Evolutionary conservation across 2,113 vertebrate genomes (phyloP), one percentile per base, ranked within the genome.

Genomic region (Meleagris gallopavo): DNA sequence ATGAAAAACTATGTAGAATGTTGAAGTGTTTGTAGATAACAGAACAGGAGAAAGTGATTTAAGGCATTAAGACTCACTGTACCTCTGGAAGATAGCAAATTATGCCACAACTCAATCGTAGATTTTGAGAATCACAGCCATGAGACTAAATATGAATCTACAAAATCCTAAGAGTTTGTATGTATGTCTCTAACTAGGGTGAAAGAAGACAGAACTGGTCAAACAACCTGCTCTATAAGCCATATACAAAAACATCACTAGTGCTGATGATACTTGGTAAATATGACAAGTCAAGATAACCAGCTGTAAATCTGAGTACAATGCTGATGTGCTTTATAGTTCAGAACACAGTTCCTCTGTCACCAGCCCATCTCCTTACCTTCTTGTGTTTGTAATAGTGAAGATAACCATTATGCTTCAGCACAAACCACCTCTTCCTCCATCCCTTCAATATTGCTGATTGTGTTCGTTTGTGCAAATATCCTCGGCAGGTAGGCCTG

Each of bases 341-440:
- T 95, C 41, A 79, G 48, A n/a, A 34, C 12, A 45, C 6, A 57
- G 14, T 38, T 61, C 22, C 32, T 80, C 86, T 15, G 25, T 90
- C 32, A 89, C 3, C 14, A 72, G 32, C 7, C 5, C 60, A 30
- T 36, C 30, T 87, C 34, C 95, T 98, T 97, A 99, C 98, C 98
- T 98, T 98, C 95, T 98, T 99, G 70, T 98, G 98, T 83, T 98
- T 98, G 97, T 99, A 99, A 96, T 99, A 99, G 77, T 97, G 97
- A 9, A 99, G 98, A 74, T 96, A 98, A 67, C 98, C 98, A 40
- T 99, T 98, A 22, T 98, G 98, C 46, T 98, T 98, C 64, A 99
- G 97, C 25, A 99, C 98, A 88, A 99, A 99, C 99, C 99, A 99
- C 67, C 99, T 98, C 96, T 98, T 99, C 91, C 99, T 98, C 99